Conservation (phyloP, 2,113 vertebrate species). For the Pterocles gutturalis region DNA sequence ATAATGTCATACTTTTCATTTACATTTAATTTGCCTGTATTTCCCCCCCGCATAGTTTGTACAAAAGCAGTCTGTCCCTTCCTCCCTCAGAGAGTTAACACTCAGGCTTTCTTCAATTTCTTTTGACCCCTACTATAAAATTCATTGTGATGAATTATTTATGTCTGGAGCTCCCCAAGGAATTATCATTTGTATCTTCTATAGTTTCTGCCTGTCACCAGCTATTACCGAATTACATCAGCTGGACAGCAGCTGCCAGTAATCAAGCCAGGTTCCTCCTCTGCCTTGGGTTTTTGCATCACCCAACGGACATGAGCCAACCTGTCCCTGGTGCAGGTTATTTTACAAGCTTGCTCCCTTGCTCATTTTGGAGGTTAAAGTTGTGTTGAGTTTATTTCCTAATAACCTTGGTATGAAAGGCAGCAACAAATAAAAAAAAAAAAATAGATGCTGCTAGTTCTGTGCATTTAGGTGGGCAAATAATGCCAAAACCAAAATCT, state of each 20-base stretch:
- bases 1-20: not conserved
- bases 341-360: not conserved
- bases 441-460: not conserved
- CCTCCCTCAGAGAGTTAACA: constrained; percentile 46
- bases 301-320: not conserved
- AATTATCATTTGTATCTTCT: constrained; percentile 53
- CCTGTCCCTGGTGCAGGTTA: not conserved
- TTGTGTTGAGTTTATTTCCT: not conserved
- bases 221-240: constrained; percentile 12
- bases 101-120: constrained; percentile 49
- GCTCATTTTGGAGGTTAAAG: not conserved
- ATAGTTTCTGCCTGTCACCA: constrained; percentile 24
- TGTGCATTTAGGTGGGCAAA: not conserved
- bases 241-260: constrained; percentile 52
- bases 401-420: not conserved
- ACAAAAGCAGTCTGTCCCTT: constrained; percentile 37
- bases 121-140: constrained; percentile 60
- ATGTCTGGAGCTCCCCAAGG: constrained; percentile 51
- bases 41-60: not conserved
- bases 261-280: not conserved
- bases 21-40: constrained; percentile 33
- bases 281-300: not conserved
- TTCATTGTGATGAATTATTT: constrained; percentile 68
- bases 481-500: not conserved
- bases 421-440: not conserved